Conservation (phyloP, 2,113 vertebrate genomes). For the Vireo altiloquus region DNA sequence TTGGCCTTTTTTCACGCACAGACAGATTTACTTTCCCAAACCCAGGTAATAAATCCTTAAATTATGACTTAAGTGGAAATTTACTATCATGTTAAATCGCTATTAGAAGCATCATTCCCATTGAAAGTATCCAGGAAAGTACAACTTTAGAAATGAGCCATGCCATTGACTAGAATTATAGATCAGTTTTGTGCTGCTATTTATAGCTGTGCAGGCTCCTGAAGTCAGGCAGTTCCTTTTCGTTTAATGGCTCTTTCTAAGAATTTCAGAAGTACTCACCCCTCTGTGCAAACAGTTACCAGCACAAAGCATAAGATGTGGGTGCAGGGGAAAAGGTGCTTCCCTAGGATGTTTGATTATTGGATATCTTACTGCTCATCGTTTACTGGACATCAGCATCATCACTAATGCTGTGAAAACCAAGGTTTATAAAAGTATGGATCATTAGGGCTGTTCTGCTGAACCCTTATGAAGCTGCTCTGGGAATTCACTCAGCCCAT, state of each 20-base stretch:
- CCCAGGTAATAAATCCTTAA: not conserved
- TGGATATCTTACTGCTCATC: not conserved
- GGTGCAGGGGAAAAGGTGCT: not conserved
- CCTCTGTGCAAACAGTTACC: not conserved
- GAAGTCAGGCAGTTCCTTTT: not conserved
- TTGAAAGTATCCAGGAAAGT: constrained; percentile 12
- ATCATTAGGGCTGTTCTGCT: not conserved
- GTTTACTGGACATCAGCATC: not conserved
- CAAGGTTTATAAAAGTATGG: not conserved
- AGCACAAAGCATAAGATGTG: not conserved
- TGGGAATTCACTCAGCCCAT: not conserved
- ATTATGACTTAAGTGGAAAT: constrained; percentile 42
- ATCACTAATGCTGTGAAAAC: not conserved
- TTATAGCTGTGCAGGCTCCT: not conserved
- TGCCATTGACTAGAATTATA: constrained; percentile 50
- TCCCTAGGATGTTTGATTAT: not conserved
- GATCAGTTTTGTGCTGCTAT: not conserved
- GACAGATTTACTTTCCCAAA: constrained; percentile 39
- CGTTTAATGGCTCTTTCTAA: not conserved
- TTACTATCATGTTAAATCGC: constrained; percentile 27
- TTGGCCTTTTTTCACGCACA: constrained; percentile 5
- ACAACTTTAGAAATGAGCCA: constrained; percentile 37
- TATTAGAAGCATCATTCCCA: constrained; percentile 29
- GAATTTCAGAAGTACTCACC: not conserved
- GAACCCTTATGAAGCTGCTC: not conserved